Conservation (phyloP, 2,888 invertebrate genomes). For the Octonoba sinensis region DNA sequence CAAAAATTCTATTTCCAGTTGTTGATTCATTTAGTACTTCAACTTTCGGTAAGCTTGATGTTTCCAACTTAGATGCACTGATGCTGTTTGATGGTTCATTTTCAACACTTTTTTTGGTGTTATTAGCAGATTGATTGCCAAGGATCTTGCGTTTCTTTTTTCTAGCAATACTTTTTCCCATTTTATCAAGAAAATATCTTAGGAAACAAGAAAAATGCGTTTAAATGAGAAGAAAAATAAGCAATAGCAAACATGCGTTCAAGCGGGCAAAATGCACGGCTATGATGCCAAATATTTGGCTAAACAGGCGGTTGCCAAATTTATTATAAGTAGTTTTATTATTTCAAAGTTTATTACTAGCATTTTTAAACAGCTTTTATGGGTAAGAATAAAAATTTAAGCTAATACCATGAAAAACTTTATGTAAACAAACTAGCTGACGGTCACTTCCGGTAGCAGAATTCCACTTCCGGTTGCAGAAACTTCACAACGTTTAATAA, state of each 20-base stretch:
- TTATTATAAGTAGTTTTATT: too few species aligned
- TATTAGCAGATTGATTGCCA: neutral
- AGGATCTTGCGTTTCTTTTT: neutral
- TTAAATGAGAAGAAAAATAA: neutral
- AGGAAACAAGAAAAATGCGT: neutral
- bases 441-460: neutral
- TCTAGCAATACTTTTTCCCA: neutral
- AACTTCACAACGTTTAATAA: too few species aligned
- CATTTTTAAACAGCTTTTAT: too few species aligned
- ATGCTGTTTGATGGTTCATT: neutral
- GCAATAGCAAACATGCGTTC: neutral
- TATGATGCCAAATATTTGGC: too few species aligned
- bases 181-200: too few species aligned
- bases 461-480: too few species aligned
- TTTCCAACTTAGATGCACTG: neutral
- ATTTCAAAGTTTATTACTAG: too few species aligned
- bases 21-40: neutral
- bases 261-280: neutral
- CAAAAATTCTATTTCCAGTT: constrained; percentile 13
- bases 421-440: neutral
- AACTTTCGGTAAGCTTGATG: too few species aligned
- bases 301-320: too few species aligned
- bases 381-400: too few species aligned
- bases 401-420: too few species aligned
- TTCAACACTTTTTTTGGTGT: neutral